These are phyloP conservation scores for Rhagonycha lutea DNA, from an alignment of 2,888 invertebrate genomes.

Conservation along the genomic window DNA sequence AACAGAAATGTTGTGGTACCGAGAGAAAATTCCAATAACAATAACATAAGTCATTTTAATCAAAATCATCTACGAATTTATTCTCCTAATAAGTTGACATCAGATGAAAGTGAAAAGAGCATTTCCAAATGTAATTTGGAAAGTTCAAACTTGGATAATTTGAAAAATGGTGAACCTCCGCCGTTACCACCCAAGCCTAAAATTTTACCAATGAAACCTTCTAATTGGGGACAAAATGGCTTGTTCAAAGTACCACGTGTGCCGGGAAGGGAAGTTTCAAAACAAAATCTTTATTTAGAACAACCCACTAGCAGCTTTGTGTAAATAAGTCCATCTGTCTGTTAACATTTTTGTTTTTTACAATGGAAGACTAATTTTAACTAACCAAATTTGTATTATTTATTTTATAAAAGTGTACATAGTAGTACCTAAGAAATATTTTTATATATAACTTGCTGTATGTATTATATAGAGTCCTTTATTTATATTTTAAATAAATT, in stretches of 20 bases:
- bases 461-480: constrained; percentile 2
- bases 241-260: constrained; percentile 40
- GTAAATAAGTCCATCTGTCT: constrained; percentile 43
- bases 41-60: constrained; percentile 19
- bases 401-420: background rate
- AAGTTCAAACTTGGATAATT: constrained; percentile 20
- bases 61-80: constrained; percentile 34
- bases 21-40: constrained; percentile 14
- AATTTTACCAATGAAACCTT: constrained; percentile 67
- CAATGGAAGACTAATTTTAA: background rate
- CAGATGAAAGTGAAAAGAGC: constrained; percentile 28
- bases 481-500: constrained; percentile 6
- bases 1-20: constrained; percentile 38
- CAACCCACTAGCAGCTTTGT: constrained; percentile 70
- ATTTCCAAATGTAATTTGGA: constrained; percentile 19
- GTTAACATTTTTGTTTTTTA: too few relatives aligned
- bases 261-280: constrained; percentile 24
- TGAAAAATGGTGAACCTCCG: constrained; percentile 59
- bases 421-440: background rate
- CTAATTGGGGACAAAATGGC: constrained; percentile 59
- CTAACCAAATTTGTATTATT: background rate
- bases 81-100: constrained; percentile 32
- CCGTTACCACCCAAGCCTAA: constrained; percentile 78
- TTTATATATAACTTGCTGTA: constrained; percentile 1
- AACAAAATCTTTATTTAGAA: constrained; percentile 59